Percentiles rank a stretch among this genome's conserved stretches.
These are phyloP conservation scores for Helleia helle DNA, from an alignment of 2,888 invertebrate species.

Conservation along the genomic window DNA sequence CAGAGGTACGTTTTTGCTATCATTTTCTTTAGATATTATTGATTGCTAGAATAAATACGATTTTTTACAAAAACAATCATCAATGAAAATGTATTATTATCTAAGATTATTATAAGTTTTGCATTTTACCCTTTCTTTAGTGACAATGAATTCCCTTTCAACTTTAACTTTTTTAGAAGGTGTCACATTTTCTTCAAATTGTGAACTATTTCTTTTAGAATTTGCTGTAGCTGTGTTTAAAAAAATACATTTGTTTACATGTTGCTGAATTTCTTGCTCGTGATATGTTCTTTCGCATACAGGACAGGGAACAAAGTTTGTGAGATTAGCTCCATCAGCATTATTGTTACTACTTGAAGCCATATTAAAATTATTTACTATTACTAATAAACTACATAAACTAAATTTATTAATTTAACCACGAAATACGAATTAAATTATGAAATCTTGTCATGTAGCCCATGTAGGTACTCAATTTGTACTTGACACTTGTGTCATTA, in stretches of 20 bases:
- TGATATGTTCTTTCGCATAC: conserved; percentile 76
- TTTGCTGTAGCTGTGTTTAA: conserved; percentile 53
- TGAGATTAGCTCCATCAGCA: not conserved
- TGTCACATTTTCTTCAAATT: conserved; percentile 28
- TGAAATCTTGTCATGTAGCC: too few species aligned
- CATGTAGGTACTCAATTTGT: too few species aligned
- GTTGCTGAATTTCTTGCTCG: conserved; percentile 71
- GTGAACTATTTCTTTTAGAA: conserved; percentile 36
- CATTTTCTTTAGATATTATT: not conserved
- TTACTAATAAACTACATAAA: too few species aligned
- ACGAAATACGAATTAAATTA: too few species aligned
- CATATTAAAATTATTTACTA: not conserved
- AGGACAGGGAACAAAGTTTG: conserved; percentile 65
- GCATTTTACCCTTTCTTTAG: conserved; percentile 9
- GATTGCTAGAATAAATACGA: not conserved
- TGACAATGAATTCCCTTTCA: conserved; percentile 16
- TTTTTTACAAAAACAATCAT: too few species aligned
- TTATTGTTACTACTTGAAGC: not conserved
- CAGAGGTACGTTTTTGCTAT: conserved; percentile 61
- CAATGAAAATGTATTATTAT: too few species aligned
- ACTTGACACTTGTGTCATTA: too few species aligned
- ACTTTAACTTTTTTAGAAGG: conserved; percentile 40
- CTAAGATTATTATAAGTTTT: too few species aligned
- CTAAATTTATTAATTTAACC: too few species aligned
- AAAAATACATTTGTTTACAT: conserved; percentile 82